Percentiles rank a stretch among this genome's conserved stretches.
Conservation (phyloP, 2,113 vertebrate genomes). For the Zeus faber region DNA sequence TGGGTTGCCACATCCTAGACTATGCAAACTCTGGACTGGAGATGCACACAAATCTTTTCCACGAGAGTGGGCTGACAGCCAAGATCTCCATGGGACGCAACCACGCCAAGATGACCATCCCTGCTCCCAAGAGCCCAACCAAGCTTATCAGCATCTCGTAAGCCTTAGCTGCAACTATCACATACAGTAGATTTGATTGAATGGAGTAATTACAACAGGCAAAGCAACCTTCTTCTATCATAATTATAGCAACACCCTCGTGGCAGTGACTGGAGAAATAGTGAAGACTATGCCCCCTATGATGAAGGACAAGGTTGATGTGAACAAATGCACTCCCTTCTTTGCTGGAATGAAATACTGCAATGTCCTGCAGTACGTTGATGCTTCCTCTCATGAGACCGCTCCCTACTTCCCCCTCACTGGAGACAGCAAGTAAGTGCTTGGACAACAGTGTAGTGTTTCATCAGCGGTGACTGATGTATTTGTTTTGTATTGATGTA, state of each 20-base stretch:
- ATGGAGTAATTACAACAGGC: no score
- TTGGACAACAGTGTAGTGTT: no score
- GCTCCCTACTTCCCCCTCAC: constrained; percentile 83
- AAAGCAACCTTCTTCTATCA: no score
- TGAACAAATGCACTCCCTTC: constrained; percentile 73
- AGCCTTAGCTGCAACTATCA: constrained; percentile 6
- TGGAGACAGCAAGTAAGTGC: constrained; percentile 83
- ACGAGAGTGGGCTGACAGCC: constrained; percentile 79
- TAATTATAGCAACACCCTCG: constrained; percentile 75
- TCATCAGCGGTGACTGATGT: no score
- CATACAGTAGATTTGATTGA: no score
- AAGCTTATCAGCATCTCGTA: constrained; percentile 86
- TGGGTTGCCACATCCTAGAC: constrained; percentile 82
- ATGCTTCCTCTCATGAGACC: constrained; percentile 71
- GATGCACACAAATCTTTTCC: constrained; percentile 85
- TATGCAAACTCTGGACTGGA: constrained; percentile 82
- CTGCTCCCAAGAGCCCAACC: constrained; percentile 72
- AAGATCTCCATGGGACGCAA: constrained; percentile 66
- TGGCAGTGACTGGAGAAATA: constrained; percentile 78
- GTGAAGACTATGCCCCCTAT: constrained; percentile 73
- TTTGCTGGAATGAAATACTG: constrained; percentile 84
- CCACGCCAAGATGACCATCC: constrained; percentile 81
- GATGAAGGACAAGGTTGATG: constrained; percentile 61
- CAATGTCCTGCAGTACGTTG: constrained; percentile 69
- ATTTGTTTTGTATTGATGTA: no score